Conservation (phyloP, 30 jellyfish, hydroid and myxozoan species). For the Aurelia sp. region DNA sequence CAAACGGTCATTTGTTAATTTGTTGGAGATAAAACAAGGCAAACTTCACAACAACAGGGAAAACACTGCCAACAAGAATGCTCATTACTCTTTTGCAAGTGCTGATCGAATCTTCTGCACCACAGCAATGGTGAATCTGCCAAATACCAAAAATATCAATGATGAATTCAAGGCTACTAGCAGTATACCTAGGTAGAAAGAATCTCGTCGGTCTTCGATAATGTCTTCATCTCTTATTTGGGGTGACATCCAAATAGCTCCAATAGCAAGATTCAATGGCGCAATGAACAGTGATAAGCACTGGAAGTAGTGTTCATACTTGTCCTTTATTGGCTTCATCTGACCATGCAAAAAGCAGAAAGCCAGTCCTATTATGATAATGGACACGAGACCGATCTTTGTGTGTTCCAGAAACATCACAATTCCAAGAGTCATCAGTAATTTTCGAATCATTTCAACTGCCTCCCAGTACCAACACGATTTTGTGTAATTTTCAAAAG, state of each 20-base stretch:
- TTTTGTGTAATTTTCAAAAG: constrained; percentile 18
- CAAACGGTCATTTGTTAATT: no score
- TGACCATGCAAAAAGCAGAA: constrained; percentile 18
- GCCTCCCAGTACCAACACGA: constrained; percentile 53
- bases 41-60: no score
- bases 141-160: neutral
- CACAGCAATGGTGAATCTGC: neutral
- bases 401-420: constrained; percentile 1
- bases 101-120: neutral
- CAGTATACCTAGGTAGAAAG: neutral
- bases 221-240: neutral
- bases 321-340: constrained; percentile 22
- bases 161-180: neutral
- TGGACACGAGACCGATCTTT: constrained; percentile 3
- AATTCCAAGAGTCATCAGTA: constrained; percentile 28
- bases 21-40: no score
- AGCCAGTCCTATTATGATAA: constrained; percentile 1
- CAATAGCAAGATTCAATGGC: constrained; percentile 33
- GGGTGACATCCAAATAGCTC: constrained; percentile 4
- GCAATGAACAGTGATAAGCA: constrained; percentile 1
- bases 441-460: constrained; percentile 36
- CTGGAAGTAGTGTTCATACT: constrained; percentile 17
- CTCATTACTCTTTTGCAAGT: no score
- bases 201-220: neutral
- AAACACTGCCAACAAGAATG: no score